phyloP scores from a whole-genome alignment of 2,113 vertebrate species.

The Lophotis ruficrista region DNA sequence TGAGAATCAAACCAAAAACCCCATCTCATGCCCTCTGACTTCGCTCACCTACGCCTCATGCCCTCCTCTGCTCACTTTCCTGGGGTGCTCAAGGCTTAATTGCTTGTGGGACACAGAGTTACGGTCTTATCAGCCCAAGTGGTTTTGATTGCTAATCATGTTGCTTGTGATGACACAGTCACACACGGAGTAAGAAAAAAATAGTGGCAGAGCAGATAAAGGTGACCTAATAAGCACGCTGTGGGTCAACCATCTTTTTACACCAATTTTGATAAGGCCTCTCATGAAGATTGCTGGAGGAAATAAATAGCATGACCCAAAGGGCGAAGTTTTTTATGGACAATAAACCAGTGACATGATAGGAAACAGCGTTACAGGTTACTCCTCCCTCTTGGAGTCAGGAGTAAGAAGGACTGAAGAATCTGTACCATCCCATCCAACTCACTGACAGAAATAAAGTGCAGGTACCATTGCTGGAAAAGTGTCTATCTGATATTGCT shows the following conservation, averaged over 20 bases:
- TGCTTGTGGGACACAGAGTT: neutral
- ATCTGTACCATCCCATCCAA: neutral
- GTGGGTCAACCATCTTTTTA: neutral
- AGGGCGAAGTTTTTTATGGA: neutral
- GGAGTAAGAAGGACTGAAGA: neutral
- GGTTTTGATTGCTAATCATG: neutral
- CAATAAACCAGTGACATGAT: neutral
- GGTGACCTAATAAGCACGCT: neutral
- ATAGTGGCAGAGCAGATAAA: neutral
- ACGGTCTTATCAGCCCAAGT: neutral
- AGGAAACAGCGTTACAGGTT: neutral
- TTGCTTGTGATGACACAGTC: neutral
- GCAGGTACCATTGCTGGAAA: neutral
- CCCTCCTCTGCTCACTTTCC: neutral
- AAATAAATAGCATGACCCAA: neutral
- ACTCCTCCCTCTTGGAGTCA: neutral
- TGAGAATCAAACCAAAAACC: neutral
- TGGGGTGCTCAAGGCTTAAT: neutral
- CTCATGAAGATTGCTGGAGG: neutral
- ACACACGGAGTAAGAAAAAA: neutral
- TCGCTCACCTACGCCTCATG: accelerated
- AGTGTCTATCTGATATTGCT: neutral
- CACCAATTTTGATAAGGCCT: neutral
- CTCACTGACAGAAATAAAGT: accelerated
- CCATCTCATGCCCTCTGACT: accelerated